Percentiles rank a stretch among this genome's conserved stretches.
These are phyloP conservation scores for Vultur gryphus DNA, from an alignment of 2,797 vertebrate genomes.

Conservation along the genomic window DNA sequence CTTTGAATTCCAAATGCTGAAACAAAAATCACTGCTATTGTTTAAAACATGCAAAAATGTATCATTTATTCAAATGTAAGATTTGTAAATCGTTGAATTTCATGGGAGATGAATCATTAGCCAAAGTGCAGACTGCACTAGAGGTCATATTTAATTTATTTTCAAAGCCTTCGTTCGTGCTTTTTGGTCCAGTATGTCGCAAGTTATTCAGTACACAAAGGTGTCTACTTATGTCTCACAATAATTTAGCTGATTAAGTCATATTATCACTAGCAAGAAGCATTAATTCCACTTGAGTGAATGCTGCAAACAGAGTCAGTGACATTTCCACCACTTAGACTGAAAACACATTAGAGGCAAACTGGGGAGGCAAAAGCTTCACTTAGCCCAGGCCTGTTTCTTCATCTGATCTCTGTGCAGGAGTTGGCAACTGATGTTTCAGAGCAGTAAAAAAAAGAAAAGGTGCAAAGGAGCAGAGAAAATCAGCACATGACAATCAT, in stretches of 20 bases:
- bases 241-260: conserved; percentile 75
- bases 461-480: conserved; percentile 7
- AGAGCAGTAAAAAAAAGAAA: not conserved
- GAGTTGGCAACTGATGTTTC: not conserved
- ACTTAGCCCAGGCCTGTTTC: not conserved
- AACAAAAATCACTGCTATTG: conserved; percentile 39
- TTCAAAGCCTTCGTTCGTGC: conserved; percentile 55
- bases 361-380: conserved; percentile 4
- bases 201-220: conserved; percentile 73
- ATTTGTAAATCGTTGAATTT: conserved; percentile 54
- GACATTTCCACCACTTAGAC: conserved; percentile 57
- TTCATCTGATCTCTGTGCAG: conserved; percentile 20
- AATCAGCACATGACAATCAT: not conserved
- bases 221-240: conserved; percentile 68
- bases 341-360: conserved; percentile 20
- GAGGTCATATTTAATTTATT: conserved; percentile 74
- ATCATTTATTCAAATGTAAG: conserved; percentile 53
- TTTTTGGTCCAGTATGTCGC: conserved; percentile 62
- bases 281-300: conserved; percentile 59
- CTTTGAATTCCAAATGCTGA: conserved; percentile 12
- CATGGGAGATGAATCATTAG: conserved; percentile 60
- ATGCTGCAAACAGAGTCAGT: conserved; percentile 17
- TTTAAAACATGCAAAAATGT: conserved; percentile 55
- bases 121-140: conserved; percentile 53
- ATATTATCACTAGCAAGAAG: conserved; percentile 70